phyloP scores from a whole-genome alignment of 2,888 invertebrate species.

The Bembecia ichneumoniformis region DNA sequence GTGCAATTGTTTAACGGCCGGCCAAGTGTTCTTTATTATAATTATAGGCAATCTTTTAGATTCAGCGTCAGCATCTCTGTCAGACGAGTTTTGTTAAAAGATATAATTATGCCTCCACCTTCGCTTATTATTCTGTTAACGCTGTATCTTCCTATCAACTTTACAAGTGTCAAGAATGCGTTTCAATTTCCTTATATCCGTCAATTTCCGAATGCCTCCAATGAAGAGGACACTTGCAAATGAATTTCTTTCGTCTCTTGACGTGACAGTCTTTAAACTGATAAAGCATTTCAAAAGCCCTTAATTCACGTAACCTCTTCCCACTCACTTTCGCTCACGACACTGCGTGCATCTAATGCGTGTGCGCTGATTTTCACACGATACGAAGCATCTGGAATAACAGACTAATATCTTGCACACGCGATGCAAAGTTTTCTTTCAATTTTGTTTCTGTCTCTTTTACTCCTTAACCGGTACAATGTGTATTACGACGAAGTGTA shows the following conservation, averaged over 20 bases:
- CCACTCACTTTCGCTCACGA: slow-evolving; percentile 51
- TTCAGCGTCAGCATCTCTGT: too few relatives aligned
- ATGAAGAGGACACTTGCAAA: too few relatives aligned
- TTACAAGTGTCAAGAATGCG: not conserved
- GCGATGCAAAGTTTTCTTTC: not conserved
- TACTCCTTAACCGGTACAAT: not conserved
- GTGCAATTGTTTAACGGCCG: too few relatives aligned
- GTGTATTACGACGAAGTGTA: not conserved
- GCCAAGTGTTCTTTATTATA: too few relatives aligned
- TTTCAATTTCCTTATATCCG: not conserved
- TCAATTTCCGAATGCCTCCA: not conserved
- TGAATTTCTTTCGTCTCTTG: too few relatives aligned
- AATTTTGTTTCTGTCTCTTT: not conserved
- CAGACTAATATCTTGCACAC: not conserved
- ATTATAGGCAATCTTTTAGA: too few relatives aligned
- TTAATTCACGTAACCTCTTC: slow-evolving; percentile 34
- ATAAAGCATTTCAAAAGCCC: not conserved
- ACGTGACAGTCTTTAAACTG: not conserved
- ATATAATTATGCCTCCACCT: too few relatives aligned
- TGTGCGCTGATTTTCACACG: slow-evolving; percentile 49
- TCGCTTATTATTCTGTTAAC: too few relatives aligned
- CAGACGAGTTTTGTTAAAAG: too few relatives aligned
- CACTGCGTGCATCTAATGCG: slow-evolving; percentile 41
- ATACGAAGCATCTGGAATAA: slow-evolving; percentile 13
- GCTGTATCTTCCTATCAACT: not conserved